Evolutionary conservation across 2,113 vertebrate species (phyloP), one percentile per base, ranked within the genome.

Genomic region (Cephalopholis sonnerati): DNA sequence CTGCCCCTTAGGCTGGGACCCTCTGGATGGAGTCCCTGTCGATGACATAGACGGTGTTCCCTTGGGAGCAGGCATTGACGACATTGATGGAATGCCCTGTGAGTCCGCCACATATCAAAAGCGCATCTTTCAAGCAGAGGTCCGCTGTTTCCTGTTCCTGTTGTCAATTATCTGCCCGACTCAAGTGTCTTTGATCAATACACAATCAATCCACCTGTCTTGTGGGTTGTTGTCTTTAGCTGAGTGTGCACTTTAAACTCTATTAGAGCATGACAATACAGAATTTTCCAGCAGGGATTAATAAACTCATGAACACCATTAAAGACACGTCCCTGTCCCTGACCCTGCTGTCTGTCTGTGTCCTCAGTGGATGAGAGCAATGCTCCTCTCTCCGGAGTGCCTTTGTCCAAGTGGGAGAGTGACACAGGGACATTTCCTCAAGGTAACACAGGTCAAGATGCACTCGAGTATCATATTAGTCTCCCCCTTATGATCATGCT

Each of bases 61-160:
- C 15, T 87, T 96, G 48, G 93, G 83, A 32, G 87, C 76, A 2
- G 48, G 80, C 2, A 61, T 91, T 11, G 96, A 96, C 46, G 96
- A 96, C 81, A 95, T 96, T 36, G 96, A 96, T 65, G 96, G 96
- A 36, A 92, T 95, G 91, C 96, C 96, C 24, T 80, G 96, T 96
- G 90, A 88, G 95, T 94, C 39, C 22, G 10, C 7, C n/a, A 10
- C 10, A 2, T 6, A 51, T 64, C 3, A 20, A 58, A 72, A 18
- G 5, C 53, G 36, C 27, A 12, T 54, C 16, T 53, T 64, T 75
- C 0, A 55, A 29, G 5, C 22, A 53, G 32, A 41, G 48, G 9
- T 55, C 16, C 41, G 17, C 27, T 12, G 50, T 32, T 69, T 57
- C 64, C 54, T 13, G 44, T 68, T 27, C 2, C 32, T 17, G 41